These are phyloP conservation scores for Pteropus rufus DNA, from an alignment of 2,797 vertebrate species.

Conservation along the genomic window DNA sequence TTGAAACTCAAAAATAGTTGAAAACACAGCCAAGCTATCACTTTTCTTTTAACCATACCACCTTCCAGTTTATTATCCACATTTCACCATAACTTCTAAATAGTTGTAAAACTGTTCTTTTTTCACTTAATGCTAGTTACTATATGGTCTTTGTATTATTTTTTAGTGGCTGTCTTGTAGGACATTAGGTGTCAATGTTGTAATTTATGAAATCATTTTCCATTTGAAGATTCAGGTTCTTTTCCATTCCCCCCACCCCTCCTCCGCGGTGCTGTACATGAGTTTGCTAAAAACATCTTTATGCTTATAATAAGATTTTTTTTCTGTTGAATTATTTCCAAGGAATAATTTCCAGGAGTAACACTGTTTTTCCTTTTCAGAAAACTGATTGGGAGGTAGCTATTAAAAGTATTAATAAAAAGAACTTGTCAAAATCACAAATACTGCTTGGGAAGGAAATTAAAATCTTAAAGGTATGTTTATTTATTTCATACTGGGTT, in stretches of 20 bases:
- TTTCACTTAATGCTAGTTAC: not conserved
- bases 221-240: not conserved
- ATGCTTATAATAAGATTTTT: not conserved
- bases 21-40: conserved; percentile 85
- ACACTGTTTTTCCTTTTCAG: conserved; percentile 80
- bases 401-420: conserved; percentile 99
- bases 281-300: conserved; percentile 14
- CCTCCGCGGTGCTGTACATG: not conserved
- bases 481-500: not conserved
- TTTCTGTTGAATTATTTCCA: not conserved
- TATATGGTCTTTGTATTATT: not conserved
- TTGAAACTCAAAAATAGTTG: conserved; percentile 91
- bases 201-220: conserved; percentile 21
- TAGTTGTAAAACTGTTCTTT: not conserved
- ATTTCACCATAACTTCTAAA: not conserved
- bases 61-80: conserved; percentile 83
- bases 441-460: conserved; percentile 92
- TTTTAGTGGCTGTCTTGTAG: not conserved
- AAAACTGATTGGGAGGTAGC: conserved; percentile 99
- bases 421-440: conserved; percentile 98
- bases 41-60: conserved; percentile 93
- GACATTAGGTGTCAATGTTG: not conserved
- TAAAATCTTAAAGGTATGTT: conserved; percentile 76
- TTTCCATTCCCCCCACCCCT: not conserved
- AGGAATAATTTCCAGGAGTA: conserved; percentile 33